These are phyloP conservation scores for Mirounga angustirostris DNA, from an alignment of 2,113 vertebrate genomes.

Conservation along the genomic window DNA sequence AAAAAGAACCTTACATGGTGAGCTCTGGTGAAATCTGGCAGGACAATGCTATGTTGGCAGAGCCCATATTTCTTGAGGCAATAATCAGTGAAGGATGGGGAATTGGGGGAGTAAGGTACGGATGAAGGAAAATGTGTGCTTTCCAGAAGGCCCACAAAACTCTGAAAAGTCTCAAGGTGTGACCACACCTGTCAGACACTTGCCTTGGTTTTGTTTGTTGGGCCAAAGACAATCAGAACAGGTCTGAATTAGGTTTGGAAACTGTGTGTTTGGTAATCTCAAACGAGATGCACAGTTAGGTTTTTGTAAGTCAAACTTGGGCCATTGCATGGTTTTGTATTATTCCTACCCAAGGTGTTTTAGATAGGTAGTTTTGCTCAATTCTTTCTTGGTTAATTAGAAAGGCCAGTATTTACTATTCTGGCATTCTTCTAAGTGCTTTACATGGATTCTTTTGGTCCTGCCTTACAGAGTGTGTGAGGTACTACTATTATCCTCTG, in stretches of 20 bases:
- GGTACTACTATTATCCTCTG: not conserved
- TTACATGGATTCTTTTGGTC: not conserved
- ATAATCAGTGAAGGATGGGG: not conserved
- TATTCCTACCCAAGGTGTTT: not conserved
- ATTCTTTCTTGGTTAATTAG: not conserved
- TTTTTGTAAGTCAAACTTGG: not conserved
- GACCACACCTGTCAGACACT: not conserved
- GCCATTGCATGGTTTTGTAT: not conserved
- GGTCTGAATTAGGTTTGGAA: conserved; percentile 4
- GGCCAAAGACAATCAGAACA: not conserved
- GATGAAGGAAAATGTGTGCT: not conserved
- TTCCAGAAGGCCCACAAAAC: not conserved
- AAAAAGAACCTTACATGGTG: not conserved
- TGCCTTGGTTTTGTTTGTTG: not conserved
- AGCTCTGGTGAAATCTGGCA: not conserved
- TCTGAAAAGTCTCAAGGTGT: not conserved
- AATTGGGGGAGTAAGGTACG: not conserved
- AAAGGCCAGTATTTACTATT: not conserved
- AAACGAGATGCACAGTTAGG: not conserved
- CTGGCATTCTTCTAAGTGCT: not conserved
- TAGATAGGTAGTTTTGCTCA: not conserved
- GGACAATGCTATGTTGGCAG: not conserved
- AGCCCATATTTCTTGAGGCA: not conserved
- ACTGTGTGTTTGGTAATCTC: not conserved
- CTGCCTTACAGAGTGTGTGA: not conserved